These are phyloP conservation scores for Castor canadensis DNA, from an alignment of 2,113 vertebrate genomes.

Conservation along the genomic window DNA sequence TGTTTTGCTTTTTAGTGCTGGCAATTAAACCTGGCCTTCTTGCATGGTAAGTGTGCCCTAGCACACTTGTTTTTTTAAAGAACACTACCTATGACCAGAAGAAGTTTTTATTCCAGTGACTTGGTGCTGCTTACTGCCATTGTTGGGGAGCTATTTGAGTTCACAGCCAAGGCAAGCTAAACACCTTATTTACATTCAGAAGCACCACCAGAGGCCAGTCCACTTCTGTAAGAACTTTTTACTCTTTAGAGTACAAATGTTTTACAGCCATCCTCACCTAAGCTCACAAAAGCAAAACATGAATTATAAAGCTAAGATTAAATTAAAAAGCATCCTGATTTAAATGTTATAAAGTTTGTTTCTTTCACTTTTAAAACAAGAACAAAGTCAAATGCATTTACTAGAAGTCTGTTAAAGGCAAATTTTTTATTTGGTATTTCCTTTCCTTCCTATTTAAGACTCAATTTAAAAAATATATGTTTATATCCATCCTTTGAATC, in stretches of 20 bases:
- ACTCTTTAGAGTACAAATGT: not conserved
- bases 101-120: not conserved
- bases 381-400: slow-evolving; percentile 57
- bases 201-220: not conserved
- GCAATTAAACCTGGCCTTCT: not conserved
- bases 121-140: not conserved
- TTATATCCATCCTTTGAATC: not conserved
- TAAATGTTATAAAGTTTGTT: not conserved
- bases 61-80: not conserved
- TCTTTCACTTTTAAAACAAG: slow-evolving; percentile 33
- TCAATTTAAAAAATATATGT: slow-evolving; percentile 22
- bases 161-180: not conserved
- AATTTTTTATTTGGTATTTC: not conserved
- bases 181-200: not conserved
- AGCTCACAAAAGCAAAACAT: slow-evolving; percentile 1
- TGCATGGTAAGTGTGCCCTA: not conserved
- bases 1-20: not conserved
- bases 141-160: not conserved
- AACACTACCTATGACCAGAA: not conserved
- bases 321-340: not conserved
- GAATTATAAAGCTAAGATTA: slow-evolving; percentile 8
- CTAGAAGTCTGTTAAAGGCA: slow-evolving; percentile 23
- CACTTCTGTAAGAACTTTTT: not conserved
- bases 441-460: slow-evolving; percentile 2
- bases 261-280: not conserved